Percentiles rank a stretch among this genome's conserved stretches.
These are phyloP conservation scores for Cisticola juncidis DNA, from an alignment of 2,113 vertebrate species.

Conservation along the genomic window DNA sequence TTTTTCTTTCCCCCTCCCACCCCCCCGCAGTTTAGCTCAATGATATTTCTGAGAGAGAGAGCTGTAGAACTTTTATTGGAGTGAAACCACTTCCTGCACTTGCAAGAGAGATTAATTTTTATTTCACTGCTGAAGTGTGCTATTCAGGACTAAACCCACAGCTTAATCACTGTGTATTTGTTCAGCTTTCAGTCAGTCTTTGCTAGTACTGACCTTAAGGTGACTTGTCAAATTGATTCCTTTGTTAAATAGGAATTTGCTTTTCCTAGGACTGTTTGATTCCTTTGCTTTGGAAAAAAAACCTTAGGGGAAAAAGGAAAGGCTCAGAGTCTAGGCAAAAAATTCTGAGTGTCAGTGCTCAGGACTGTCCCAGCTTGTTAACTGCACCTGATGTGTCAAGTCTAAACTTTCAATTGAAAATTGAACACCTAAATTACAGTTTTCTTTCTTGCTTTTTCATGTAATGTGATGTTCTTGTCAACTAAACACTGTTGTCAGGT, in stretches of 20 bases:
- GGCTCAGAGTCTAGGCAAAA: neutral
- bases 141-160: neutral
- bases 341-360: neutral
- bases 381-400: neutral
- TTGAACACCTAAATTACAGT: neutral
- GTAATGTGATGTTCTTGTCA: neutral
- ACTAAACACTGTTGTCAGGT: neutral
- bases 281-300: constrained; percentile 19
- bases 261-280: neutral
- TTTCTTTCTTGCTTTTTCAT: neutral
- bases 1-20: neutral
- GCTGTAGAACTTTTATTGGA: neutral
- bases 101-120: neutral
- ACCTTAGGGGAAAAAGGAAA: accelerated
- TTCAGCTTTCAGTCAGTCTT: neutral
- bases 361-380: neutral
- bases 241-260: neutral
- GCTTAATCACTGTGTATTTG: neutral
- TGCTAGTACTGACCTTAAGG: neutral
- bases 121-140: neutral
- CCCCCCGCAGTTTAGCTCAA: neutral
- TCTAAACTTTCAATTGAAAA: neutral
- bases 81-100: neutral
- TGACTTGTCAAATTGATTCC: neutral
- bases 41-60: neutral